Base-by-base conservation (phyloP, 2,113 vertebrate species). In the Pogonocichla stellata region DNA sequence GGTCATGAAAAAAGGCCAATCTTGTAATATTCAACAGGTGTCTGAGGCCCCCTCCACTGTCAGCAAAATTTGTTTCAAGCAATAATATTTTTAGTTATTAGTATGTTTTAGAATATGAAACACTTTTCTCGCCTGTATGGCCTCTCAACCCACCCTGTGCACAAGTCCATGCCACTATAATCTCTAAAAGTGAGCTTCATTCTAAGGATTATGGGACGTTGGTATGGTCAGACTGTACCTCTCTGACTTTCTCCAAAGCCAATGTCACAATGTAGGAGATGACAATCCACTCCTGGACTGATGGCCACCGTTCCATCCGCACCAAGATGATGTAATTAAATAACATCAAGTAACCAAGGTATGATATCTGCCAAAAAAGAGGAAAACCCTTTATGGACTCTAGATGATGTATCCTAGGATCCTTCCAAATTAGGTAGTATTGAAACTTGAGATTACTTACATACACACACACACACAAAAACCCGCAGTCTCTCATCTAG, bases 251-350 rank as follows among this genome's bases (percentile, higher is more conserved):
- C 98, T 99, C 99, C 47, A 99, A 86, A 28, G 98, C 99, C 81
- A 99, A 89, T 1, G 99, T 99, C 87, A 99, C 95, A 78, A 99
- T 99, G 96, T 99, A 99, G 40, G 99, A 98, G 90, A 99, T 99
- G 94, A 99, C 99, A 5, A 97, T 97, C 99, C 99, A 99, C 77
- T 99, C 99, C 94, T 99, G 99, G 18, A 99, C 3, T 7, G 98
- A 99, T 5, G 99, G 99, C 99, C 98, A 99, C 53, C 98, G 98
- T 14, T 99, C 99, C 99, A 99, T 99, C 94, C 99, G 98, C 88
- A 99, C 99, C 97, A 99, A 96, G 91, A 99, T 99, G 38, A 99
- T 98, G 24, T 99, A 99, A 94, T 99, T 99, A 97, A 99, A 99
- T 38, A 99, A 95, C 98, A 99, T 98, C 89, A 99, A 95, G 95